These are phyloP conservation scores for Actenoides lindsayi DNA, from an alignment of 2,113 vertebrate species.

Conservation along the genomic window DNA sequence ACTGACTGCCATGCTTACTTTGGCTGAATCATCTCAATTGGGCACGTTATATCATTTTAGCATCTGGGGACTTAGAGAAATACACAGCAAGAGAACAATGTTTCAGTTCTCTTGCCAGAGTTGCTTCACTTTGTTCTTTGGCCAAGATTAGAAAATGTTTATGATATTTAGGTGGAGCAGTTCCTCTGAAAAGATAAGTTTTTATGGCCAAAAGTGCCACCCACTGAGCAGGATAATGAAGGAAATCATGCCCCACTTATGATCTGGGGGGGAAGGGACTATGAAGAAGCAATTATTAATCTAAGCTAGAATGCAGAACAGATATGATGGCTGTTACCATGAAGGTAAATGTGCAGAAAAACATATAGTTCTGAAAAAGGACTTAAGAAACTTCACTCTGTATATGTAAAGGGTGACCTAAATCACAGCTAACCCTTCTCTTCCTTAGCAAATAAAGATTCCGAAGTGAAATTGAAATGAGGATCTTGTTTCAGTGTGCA, in stretches of 20 bases:
- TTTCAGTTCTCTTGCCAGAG: conserved; percentile 68
- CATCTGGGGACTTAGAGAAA: conserved; percentile 63
- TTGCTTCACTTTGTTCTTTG: conserved; percentile 60
- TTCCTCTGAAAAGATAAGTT: conserved; percentile 57
- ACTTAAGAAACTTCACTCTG: background rate
- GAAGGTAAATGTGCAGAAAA: background rate
- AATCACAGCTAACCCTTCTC: background rate
- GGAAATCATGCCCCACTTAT: conserved; percentile 10
- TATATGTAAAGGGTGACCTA: background rate
- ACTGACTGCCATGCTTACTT: conserved; percentile 58
- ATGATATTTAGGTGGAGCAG: conserved; percentile 61
- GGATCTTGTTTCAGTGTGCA: background rate
- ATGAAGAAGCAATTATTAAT: conserved; percentile 1
- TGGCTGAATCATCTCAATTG: conserved; percentile 50
- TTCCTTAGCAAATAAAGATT: background rate
- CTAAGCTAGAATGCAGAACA: conserved; percentile 2
- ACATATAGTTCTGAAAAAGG: background rate
- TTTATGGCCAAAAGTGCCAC: conserved; percentile 51
- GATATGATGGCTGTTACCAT: background rate
- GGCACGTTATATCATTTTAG: conserved; percentile 38
- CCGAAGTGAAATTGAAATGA: background rate
- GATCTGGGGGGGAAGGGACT: background rate
- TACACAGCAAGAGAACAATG: conserved; percentile 57
- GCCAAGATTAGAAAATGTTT: conserved; percentile 61
- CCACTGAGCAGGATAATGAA: conserved; percentile 60